Evolutionary conservation across 2,888 invertebrate species (phyloP).

Genomic region (Drosophila macrospina): DNA sequence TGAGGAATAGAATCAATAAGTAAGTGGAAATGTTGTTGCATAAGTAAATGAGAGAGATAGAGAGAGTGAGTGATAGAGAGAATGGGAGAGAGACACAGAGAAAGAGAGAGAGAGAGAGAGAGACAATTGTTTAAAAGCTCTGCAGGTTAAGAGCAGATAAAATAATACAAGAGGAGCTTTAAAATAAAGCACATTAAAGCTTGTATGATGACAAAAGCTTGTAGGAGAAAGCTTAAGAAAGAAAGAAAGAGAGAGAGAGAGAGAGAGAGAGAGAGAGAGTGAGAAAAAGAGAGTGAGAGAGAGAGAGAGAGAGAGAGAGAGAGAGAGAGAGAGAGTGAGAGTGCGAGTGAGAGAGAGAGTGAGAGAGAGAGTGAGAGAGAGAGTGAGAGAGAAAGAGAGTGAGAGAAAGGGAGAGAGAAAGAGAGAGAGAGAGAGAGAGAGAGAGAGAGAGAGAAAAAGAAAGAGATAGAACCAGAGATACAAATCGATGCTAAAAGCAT

Average conservation of each 20-base stretch:
- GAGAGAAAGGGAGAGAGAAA: no score
- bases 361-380: neutral
- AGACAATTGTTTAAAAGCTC: neutral
- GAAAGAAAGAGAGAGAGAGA: no score
- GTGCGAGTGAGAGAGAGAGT: neutral
- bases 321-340: no score
- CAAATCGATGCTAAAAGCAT: no score
- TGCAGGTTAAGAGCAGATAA: neutral
- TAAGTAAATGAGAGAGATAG: no score
- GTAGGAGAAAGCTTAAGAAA: no score
- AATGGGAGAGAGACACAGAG: neutral
- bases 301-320: no score
- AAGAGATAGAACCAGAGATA: neutral
- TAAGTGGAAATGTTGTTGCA: neutral
- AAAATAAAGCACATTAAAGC: constrained; percentile 9
- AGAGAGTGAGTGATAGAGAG: neutral
- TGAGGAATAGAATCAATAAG: constrained; percentile 11
- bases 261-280: no score
- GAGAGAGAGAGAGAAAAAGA: neutral
- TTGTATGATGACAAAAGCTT: neutral
- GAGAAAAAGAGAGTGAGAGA: no score
- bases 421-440: no score
- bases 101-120: neutral
- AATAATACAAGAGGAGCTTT: neutral
- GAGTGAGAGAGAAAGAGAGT: no score